Percentiles rank a stretch among this genome's conserved stretches.
Evolutionary conservation across 2,113 vertebrate genomes (phyloP).

Genomic region (Anoura caudifer): DNA sequence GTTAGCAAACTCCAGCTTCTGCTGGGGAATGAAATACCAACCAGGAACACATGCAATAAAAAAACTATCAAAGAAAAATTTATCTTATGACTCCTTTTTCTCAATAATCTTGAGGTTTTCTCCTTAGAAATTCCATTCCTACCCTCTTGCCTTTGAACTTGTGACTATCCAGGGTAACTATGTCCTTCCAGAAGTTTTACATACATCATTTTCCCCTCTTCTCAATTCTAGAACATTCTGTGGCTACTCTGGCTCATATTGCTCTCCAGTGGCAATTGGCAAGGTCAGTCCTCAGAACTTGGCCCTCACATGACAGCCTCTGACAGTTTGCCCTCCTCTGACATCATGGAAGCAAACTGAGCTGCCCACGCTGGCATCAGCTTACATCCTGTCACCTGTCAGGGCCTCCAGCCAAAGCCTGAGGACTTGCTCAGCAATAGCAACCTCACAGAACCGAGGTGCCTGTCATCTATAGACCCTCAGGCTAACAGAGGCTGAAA

Average conservation of each 20-base stretch:
- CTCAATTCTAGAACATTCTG: not conserved
- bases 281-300: too few species aligned
- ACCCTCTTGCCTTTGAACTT: not conserved
- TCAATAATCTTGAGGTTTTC: not conserved
- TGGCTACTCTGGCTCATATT: not conserved
- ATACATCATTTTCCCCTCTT: not conserved
- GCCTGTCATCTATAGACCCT: not conserved
- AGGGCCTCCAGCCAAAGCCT: not conserved
- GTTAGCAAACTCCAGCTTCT: not conserved
- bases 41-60: not conserved
- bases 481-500: not conserved
- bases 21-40: not conserved
- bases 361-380: not conserved
- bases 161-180: not conserved
- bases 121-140: not conserved
- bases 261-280: not conserved
- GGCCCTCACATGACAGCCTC: not conserved
- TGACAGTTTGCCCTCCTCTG: not conserved
- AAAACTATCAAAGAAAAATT: not conserved
- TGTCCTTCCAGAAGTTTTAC: not conserved
- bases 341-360: not conserved
- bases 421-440: not conserved
- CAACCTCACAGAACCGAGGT: not conserved
- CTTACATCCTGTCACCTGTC: not conserved
- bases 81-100: not conserved